A percentile compares a stretch with the other conserved stretches of the same genome.
Conservation (phyloP, 2,888 invertebrate genomes). For the Bimastos eiseni region DNA sequence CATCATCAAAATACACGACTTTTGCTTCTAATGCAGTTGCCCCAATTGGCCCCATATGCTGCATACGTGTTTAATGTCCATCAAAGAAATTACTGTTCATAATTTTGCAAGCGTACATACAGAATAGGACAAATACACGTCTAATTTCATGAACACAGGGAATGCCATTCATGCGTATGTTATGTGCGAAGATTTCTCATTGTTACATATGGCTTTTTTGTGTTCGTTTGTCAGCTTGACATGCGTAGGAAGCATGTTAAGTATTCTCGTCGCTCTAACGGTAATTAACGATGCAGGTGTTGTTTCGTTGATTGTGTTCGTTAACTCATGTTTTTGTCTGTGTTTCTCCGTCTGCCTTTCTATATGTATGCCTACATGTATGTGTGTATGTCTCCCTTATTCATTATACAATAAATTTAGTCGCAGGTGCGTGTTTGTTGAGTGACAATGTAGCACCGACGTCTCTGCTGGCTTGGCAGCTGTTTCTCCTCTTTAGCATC, state of each 20-base stretch:
- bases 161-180: not conserved
- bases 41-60: not conserved
- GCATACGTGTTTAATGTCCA: not conserved
- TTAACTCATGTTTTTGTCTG: not conserved
- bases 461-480: not conserved
- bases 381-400: not conserved
- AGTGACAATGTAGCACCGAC: not conserved
- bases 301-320: not conserved
- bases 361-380: not conserved
- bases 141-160: not conserved
- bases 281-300: not conserved
- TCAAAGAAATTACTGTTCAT: not conserved
- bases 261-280: not conserved
- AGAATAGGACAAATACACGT: not conserved
- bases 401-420: not conserved
- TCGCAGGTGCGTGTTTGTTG: conserved; percentile 6
- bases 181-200: not conserved
- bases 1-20: no score
- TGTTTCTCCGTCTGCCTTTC: not conserved
- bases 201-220: not conserved
- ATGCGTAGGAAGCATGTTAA: not conserved
- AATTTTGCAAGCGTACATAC: not conserved
- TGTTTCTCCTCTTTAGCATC: not conserved
- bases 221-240: not conserved
- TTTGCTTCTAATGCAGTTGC: no score